Evolutionary conservation across 2,113 vertebrate genomes (phyloP).

Genomic region (Sceloporus tristichus): DNA sequence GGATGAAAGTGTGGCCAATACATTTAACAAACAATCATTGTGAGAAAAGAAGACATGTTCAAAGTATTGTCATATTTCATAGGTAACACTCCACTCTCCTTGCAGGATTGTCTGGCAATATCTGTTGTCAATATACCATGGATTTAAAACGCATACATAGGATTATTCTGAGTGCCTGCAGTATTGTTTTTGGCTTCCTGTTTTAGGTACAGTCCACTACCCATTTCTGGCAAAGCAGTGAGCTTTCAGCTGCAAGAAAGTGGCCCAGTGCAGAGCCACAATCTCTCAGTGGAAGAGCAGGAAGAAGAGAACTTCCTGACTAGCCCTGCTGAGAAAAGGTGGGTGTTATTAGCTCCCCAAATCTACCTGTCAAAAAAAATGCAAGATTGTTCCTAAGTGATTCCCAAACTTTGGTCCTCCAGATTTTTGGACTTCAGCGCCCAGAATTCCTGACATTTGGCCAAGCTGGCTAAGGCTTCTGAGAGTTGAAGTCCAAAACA

Average conservation of each 20-base stretch:
- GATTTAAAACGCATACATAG: neutral
- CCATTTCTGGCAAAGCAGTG: slow-evolving; percentile 21
- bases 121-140: neutral
- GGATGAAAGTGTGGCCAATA: neutral
- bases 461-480: too few relatives aligned
- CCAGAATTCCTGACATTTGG: too few relatives aligned
- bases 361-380: neutral
- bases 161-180: neutral
- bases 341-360: slow-evolving; percentile 17
- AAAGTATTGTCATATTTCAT: neutral
- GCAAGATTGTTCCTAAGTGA: neutral
- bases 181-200: neutral
- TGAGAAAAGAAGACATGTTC: neutral
- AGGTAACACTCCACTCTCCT: neutral
- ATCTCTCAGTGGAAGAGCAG: slow-evolving; percentile 41
- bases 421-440: too few relatives aligned
- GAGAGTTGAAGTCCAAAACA: too few relatives aligned
- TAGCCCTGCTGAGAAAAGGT: slow-evolving; percentile 75
- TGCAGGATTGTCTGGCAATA: neutral
- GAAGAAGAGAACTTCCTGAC: slow-evolving; percentile 43
- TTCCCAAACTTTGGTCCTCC: too few relatives aligned
- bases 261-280: slow-evolving; percentile 30
- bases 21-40: neutral
- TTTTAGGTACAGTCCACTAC: slow-evolving; percentile 49
- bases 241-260: slow-evolving; percentile 61